Conservation (phyloP, 2,888 invertebrate genomes). For the Hirtodrosophila histrioides region DNA sequence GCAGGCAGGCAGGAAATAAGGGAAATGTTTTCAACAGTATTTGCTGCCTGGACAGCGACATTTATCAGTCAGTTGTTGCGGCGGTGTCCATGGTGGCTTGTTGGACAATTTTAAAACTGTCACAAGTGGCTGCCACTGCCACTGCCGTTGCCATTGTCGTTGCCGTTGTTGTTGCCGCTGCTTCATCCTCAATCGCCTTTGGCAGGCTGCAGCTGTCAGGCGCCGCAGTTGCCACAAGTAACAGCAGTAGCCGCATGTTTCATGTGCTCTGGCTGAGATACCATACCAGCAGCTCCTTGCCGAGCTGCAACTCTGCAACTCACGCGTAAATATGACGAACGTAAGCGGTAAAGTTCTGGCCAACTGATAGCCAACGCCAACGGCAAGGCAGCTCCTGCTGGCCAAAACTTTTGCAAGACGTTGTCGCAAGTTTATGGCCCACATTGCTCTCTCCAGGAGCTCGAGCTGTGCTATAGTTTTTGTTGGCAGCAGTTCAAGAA, state of each 20-base stretch:
- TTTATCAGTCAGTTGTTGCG: slow-evolving; percentile 81
- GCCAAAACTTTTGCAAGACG: slow-evolving; percentile 69
- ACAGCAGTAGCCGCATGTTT: slow-evolving; percentile 46
- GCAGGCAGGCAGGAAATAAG: slow-evolving; percentile 71
- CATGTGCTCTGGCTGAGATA: slow-evolving; percentile 41
- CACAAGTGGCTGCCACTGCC: slow-evolving; percentile 66
- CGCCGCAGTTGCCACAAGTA: slow-evolving; percentile 39
- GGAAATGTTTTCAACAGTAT: slow-evolving; percentile 77
- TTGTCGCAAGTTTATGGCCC: slow-evolving; percentile 72
- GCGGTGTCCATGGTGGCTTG: slow-evolving; percentile 60
- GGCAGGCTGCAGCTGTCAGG: slow-evolving; percentile 44
- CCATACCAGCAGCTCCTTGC: slow-evolving; percentile 20
- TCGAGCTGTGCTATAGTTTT: slow-evolving; percentile 7
- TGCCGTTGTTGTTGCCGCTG: slow-evolving; percentile 1
- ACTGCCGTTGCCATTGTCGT: slow-evolving; percentile 6
- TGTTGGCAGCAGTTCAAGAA: slow-evolving; percentile 75
- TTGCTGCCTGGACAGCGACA: slow-evolving; percentile 77
- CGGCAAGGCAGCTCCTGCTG: slow-evolving; percentile 49
- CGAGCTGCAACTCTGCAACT: slow-evolving; percentile 28
- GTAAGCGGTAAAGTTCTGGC: slow-evolving; percentile 80
- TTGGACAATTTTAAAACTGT: slow-evolving; percentile 79
- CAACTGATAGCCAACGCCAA: slow-evolving; percentile 72
- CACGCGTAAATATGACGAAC: slow-evolving; percentile 81
- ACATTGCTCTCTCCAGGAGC: slow-evolving; percentile 41
- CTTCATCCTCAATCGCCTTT: slow-evolving; percentile 18